Evolutionary conservation across 2,113 vertebrate genomes (phyloP), one percentile per base, ranked within the genome.

Genomic region (Pollachius pollachius): DNA sequence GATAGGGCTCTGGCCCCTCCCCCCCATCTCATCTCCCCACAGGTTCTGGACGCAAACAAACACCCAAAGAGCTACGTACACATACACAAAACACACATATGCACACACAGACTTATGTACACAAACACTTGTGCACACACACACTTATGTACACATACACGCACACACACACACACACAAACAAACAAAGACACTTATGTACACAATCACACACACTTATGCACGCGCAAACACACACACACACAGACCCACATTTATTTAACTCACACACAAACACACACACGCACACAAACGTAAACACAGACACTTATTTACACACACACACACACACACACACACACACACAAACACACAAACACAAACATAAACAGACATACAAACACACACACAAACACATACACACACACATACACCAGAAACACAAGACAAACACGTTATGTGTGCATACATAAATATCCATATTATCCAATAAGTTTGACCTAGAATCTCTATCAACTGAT

Each of bases 311-410:
- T 13, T 2, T 13, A 48, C 8, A 48, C 41, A 48, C 7, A 48
- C 41, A 30, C 30, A 34, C 30, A 34, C 4, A 34, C 3, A 17
- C 34, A 65, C 52, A 52, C 25, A 57, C 52, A 74, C 71, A 69
- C 34, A 54, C 37, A 59, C 17, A 59, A 8, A 19, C n/a, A 59
- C 41, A 48, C 41, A 48, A 9, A 8, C 5, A 17, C 57, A 59
- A 4, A 2, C 17, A 2, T 59, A 58, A 13, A 58, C 15, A 1
- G 2, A 48, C 41, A 48, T 2, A 58, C 57, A 58, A 4, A 17
- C 57, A 58, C 15, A 2, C 56, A 58, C 57, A 18, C 57, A 17
- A 3, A 59, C 16, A 59, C 57, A 23, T 27, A 64, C 62, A 66
- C 64, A 66, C 17, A 18, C 18, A 41, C 64, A 52, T 16, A 57